phyloP scores from a whole-genome alignment of 1,140 invertebrate species.

The Megalonaias nervosa region DNA sequence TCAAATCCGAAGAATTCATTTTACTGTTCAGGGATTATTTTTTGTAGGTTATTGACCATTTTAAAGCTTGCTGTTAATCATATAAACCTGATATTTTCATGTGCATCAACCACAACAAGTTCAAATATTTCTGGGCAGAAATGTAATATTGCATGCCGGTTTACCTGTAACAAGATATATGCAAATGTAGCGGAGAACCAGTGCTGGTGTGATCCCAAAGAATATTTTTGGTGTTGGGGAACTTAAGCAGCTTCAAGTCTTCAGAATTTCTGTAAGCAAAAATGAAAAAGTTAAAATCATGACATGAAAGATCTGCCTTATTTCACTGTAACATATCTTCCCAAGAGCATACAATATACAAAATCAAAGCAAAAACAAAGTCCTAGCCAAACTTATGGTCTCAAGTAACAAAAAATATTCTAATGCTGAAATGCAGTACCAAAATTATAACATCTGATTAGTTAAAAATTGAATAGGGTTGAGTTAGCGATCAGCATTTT shows the following conservation, averaged over 20 bases:
- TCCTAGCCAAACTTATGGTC: too few relatives aligned
- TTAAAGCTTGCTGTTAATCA: not conserved
- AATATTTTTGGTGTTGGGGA: constrained; percentile 61
- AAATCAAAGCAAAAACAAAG: not conserved
- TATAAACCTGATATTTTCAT: not conserved
- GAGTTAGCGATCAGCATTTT: too few relatives aligned
- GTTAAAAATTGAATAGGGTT: too few relatives aligned
- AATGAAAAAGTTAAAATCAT: not conserved
- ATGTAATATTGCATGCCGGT: constrained; percentile 2
- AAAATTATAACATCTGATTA: not conserved
- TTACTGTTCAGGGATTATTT: too few relatives aligned
- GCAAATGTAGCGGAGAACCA: constrained; percentile 53
- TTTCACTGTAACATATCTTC: not conserved
- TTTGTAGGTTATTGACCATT: too few relatives aligned
- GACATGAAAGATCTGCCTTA: not conserved
- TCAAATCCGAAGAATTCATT: too few relatives aligned
- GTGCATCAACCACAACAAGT: not conserved
- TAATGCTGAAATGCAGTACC: not conserved
- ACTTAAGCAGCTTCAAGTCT: constrained; percentile 54
- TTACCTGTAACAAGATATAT: constrained; percentile 65
- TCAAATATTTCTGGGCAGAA: not conserved
- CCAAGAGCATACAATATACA: not conserved
- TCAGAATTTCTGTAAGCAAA: constrained; percentile 44
- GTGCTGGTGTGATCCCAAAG: constrained; percentile 63
- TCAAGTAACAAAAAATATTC: not conserved